Evolutionary conservation across 2,888 invertebrate species (phyloP).

Genomic region (Sarcophaga caerulescens): DNA sequence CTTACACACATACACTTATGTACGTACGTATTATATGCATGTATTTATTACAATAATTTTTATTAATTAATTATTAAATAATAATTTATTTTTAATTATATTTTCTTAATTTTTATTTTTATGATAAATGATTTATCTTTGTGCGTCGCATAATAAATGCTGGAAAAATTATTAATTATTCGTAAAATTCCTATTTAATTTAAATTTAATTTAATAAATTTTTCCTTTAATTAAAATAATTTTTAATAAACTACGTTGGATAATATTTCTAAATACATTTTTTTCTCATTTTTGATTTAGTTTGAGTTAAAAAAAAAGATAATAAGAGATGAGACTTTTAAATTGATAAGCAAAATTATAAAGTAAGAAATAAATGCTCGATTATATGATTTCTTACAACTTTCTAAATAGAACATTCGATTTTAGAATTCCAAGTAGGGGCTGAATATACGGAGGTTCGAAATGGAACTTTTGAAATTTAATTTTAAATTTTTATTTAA

Average conservation of each 20-base stretch:
- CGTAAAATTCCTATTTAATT: constrained; percentile 26
- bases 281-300: not conserved
- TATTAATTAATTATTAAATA: constrained; percentile 20
- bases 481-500: too few species aligned
- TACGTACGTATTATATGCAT: constrained; percentile 21
- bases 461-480: too few species aligned
- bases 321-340: not conserved
- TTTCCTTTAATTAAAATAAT: not conserved
- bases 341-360: not conserved
- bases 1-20: not conserved
- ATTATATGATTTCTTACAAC: too few species aligned
- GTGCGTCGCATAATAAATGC: constrained; percentile 80
- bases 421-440: too few species aligned
- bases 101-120: constrained; percentile 22
- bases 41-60: constrained; percentile 7
- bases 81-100: constrained; percentile 21
- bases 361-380: too few species aligned
- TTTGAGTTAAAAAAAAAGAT: not conserved
- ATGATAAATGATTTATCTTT: constrained; percentile 70
- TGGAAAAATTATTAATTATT: constrained; percentile 64
- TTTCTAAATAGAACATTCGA: too few species aligned
- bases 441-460: too few species aligned
- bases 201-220: constrained; percentile 14
- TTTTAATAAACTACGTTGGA: not conserved
- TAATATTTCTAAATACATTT: constrained; percentile 6